Base-by-base conservation (phyloP, 2,888 invertebrate species). In the Drosophila parthenogenetica region DNA sequence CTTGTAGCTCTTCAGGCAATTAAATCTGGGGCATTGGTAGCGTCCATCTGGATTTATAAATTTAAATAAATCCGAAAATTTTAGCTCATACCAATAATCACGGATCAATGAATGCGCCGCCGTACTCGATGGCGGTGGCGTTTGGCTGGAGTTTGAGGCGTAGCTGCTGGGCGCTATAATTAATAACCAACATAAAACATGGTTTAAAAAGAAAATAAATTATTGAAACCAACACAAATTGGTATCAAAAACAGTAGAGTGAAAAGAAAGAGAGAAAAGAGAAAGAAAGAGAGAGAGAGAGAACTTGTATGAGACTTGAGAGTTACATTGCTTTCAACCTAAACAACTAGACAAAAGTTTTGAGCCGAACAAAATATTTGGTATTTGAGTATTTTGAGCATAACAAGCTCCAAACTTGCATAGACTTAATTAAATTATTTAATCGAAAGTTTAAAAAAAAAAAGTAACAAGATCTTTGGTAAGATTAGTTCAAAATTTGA, bases 1-100 rank as follows among this genome's bases (percentile, higher is more conserved):
- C 89, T 92, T 92, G 81, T 92, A 92, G 85, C 92, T 92, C 90
- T 92, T 92, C 74, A 90, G 89, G 86, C 92, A 92, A 90, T 92
- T 92, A 63, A 87, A 89, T 79, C 92, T 90, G 71, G 92, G 92
- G 89, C 92, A 92, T 84, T 92, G 92, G 87, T 92, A 92, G 67
- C 92, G 90, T 82, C 92, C 92, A 77, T 92, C 92, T 46, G 91
- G 90, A 90, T 92, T 92, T 64, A 92, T 91, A 71, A 92, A 91
- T 73, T 92, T 92, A 73, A 92, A 92, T 75, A 92, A 81, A 90
- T 92, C 92, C 72, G 92, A 92, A 87, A 92, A 92, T 84, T 92
- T 92, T 74, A 92, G 87, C 85, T 92, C 92, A 78, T 92, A 92
- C 92, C 92, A 92, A 87, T 92, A 92, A 79, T 92, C 92, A 72